Base-by-base conservation (phyloP, 2,113 vertebrate genomes). In the Cynopterus brachyotis region DNA sequence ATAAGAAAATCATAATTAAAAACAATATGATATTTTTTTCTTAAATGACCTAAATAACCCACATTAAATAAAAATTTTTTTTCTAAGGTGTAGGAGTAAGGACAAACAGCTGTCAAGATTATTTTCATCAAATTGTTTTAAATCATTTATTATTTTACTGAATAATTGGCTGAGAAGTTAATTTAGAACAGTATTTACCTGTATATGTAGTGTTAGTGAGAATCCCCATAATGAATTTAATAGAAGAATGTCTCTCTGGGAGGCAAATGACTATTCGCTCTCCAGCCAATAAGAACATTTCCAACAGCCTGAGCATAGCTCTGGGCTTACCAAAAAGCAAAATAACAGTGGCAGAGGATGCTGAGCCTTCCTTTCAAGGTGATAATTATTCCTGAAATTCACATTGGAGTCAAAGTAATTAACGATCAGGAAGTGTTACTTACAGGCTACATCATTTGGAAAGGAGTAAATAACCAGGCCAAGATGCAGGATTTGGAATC, bases 61-160 rank as follows among this genome's bases (percentile, higher is more conserved):
- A 45, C 3, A 9, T 91, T 79, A 76, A 96, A 62, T 47, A 64
- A 82, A 69, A 85, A 81, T 60, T 85, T 91, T 86, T 40, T 40
- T 82, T 75, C 2, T 3, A 84, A 82, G 67, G 19, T 28, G 22
- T 35, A 69, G 40, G 20, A 78, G 20, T 55, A 91, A 92, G 32
- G 15, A 16, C 84, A 87, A 82, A 47, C 35, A 90, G 19, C 28
- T 69, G 9, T 13, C 80, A 45, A 82, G 22, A 40, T 69, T 87
- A 80, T 87, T 95, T 94, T 82, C 90, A 94, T 26, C 62, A 80
- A 83, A 69, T 75, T 26, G 64, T 53, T 79, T 89, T 75, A 84
- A 96, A 88, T 92, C 47, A 94, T 87, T 89, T 89, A 88, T 88
- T 88, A 95, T 87, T 87, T 96, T 53, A 69, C 70, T 16, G 50